Conservation (phyloP, 2,797 vertebrate species). For the Clarias laeviceps region DNA sequence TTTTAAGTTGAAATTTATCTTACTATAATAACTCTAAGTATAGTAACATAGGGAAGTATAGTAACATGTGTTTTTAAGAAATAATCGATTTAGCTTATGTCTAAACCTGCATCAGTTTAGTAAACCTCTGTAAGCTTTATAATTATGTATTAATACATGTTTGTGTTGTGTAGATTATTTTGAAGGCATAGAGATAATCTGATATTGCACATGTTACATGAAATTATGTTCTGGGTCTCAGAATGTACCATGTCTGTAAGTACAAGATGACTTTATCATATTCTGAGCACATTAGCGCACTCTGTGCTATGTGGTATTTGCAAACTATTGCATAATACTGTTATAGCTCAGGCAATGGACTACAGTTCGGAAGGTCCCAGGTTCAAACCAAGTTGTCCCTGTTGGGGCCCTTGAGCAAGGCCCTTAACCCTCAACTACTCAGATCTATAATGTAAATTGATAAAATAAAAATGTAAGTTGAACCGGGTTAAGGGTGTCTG, state of each 20-base stretch:
- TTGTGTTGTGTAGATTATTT: background rate
- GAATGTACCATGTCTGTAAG: background rate
- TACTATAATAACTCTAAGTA: background rate
- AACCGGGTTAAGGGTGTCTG: too few species aligned
- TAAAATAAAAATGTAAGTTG: too few species aligned
- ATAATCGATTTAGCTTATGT: background rate
- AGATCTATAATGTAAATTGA: too few species aligned
- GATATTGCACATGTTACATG: background rate
- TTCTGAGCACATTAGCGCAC: background rate
- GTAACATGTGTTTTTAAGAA: background rate
- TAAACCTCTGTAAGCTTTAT: background rate
- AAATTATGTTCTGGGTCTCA: background rate
- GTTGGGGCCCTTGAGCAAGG: too few species aligned
- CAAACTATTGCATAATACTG: slow-evolving; percentile 12
- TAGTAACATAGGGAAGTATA: background rate
- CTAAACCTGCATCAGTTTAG: too few species aligned
- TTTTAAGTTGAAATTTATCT: background rate
- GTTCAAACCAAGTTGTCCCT: too few species aligned
- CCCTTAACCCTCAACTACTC: too few species aligned
- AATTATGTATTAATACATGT: background rate
- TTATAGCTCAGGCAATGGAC: background rate
- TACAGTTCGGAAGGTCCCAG: too few species aligned
- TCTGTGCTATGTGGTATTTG: background rate
- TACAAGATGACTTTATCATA: background rate
- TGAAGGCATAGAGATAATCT: background rate